phyloP scores from a whole-genome alignment of 2,888 invertebrate genomes.

The Cataglyphis rosenhaueri region DNA sequence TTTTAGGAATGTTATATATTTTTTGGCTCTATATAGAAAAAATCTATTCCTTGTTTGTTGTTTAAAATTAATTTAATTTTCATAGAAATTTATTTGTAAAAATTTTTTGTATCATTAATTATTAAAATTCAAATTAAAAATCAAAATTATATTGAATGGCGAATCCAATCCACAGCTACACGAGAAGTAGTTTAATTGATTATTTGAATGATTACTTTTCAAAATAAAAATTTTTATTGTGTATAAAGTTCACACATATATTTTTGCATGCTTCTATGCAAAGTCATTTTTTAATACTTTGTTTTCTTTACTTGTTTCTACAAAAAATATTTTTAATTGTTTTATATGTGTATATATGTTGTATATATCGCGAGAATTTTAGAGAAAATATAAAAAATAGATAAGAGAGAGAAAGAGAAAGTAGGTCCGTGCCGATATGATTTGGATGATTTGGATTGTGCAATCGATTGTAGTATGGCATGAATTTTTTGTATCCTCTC shows the following conservation, averaged over 20 bases:
- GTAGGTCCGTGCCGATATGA: not conserved
- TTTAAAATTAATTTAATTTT: not conserved
- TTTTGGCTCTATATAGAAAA: not conserved
- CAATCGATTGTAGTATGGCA: not conserved
- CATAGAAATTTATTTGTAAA: not conserved
- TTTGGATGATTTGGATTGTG: not conserved
- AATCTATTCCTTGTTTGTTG: not conserved
- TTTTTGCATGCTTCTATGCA: not conserved
- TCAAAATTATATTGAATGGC: not conserved
- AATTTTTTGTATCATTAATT: not conserved
- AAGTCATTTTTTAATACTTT: not conserved
- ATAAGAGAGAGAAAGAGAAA: not conserved
- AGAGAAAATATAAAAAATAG: not conserved
- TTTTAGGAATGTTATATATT: not conserved
- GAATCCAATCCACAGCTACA: not conserved
- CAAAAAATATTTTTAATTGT: constrained; percentile 6
- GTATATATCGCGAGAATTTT: not conserved
- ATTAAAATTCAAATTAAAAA: not conserved
- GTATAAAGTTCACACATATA: no score
- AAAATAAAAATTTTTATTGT: not conserved
- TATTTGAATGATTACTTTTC: not conserved
- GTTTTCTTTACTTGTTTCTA: not conserved
- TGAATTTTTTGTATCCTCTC: not conserved
- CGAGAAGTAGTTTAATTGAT: constrained; percentile 6
- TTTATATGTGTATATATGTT: not conserved